A percentile compares a stretch with the other conserved stretches of the same genome.
phyloP scores from a whole-genome alignment of 2,113 vertebrate species.

The Rhombomys opimus region DNA sequence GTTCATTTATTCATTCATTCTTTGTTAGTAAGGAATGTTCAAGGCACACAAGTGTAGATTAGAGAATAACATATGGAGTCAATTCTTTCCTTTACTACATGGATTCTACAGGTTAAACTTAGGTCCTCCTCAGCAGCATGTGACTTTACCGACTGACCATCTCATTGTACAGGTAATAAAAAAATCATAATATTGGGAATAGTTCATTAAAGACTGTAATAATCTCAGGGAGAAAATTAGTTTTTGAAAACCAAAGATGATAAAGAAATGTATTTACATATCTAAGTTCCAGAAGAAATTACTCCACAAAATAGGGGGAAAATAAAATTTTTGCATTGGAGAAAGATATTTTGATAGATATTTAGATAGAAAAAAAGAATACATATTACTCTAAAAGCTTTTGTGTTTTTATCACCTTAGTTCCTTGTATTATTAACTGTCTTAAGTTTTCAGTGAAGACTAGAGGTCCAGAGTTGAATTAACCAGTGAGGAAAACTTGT shows the following conservation, averaged over 20 bases:
- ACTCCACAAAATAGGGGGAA: not conserved
- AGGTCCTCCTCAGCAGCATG: not conserved
- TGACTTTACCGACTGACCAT: not conserved
- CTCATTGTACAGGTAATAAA: not conserved
- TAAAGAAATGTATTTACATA: not conserved
- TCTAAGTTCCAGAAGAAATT: not conserved
- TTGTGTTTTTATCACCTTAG: not conserved
- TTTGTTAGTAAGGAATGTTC: not conserved
- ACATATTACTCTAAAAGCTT: not conserved
- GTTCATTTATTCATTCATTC: not conserved
- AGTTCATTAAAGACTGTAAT: not conserved
- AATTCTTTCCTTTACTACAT: not conserved
- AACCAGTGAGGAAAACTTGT: not conserved
- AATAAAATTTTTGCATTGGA: not conserved
- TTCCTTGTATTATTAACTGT: not conserved
- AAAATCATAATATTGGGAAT: not conserved
- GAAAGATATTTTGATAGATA: not conserved
- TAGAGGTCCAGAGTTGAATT: not conserved
- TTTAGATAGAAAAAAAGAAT: not conserved
- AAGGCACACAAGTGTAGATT: not conserved
- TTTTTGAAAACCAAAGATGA: not conserved
- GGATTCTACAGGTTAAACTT: not conserved
- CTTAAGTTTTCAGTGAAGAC: constrained; percentile 9
- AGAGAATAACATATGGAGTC: not conserved
- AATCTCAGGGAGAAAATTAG: not conserved